phyloP scores from a whole-genome alignment of 92 coral and sea anemone genomes.

The Scolanthus callimorphus region DNA sequence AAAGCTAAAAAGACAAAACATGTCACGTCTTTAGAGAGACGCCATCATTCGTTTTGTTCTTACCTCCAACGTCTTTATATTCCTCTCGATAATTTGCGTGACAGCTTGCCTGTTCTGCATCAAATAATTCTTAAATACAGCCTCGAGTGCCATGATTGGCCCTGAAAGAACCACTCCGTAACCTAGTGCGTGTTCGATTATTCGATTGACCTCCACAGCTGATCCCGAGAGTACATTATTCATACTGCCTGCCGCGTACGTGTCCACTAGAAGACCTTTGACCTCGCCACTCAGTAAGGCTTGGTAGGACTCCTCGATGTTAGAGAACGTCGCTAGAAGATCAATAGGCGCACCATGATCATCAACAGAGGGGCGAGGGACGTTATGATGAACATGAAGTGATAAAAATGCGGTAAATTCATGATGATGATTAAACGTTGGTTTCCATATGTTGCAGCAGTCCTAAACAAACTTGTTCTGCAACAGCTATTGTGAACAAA shows the following conservation, averaged over 20 bases:
- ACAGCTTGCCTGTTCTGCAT: neutral
- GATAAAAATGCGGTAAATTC: too few relatives aligned
- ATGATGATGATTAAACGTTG: too few relatives aligned
- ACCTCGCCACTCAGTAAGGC: conserved; percentile 4
- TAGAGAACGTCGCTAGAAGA: too few relatives aligned
- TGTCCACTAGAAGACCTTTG: conserved; percentile 2
- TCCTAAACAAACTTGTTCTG: too few relatives aligned
- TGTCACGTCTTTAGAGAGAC: too few relatives aligned
- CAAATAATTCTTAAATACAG: neutral
- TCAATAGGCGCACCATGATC: too few relatives aligned
- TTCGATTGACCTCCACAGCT: conserved; percentile 1
- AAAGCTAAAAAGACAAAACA: too few relatives aligned
- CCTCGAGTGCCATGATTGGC: neutral
- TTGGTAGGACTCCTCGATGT: too few relatives aligned
- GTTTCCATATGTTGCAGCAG: too few relatives aligned
- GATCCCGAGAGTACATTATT: neutral
- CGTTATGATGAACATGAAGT: too few relatives aligned
- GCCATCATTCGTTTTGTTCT: neutral
- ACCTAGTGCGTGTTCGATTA: neutral
- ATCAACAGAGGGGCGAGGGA: too few relatives aligned
- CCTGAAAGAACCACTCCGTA: conserved; percentile 11
- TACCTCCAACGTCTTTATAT: neutral
- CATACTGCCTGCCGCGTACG: conserved; percentile 6
- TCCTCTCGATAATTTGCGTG: conserved; percentile 3
- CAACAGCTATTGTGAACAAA: too few relatives aligned